These are phyloP conservation scores for Danio choprae DNA, from an alignment of 2,797 vertebrate genomes.

Conservation along the genomic window DNA sequence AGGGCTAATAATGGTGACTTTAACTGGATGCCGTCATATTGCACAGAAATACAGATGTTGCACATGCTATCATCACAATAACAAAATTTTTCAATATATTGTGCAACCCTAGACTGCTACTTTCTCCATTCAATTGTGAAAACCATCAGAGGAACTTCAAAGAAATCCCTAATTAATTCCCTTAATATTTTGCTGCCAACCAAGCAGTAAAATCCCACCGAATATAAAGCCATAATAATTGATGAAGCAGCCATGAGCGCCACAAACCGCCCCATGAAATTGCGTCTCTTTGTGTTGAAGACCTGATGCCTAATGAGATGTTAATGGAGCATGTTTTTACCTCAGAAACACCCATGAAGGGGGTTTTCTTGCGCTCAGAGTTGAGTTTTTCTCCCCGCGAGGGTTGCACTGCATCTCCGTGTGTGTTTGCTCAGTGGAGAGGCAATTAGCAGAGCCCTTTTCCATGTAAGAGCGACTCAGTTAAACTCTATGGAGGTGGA, in stretches of 20 bases:
- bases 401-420: slow-evolving; percentile 33
- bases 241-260: slow-evolving; percentile 12
- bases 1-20: no score
- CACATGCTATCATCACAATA: no score
- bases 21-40: no score
- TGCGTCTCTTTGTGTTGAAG: slow-evolving; percentile 34
- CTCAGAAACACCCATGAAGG: background rate
- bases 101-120: no score
- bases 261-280: slow-evolving; percentile 14
- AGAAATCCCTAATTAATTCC: background rate
- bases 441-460: slow-evolving; percentile 46
- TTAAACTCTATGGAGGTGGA: slow-evolving; percentile 18
- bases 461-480: background rate
- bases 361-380: slow-evolving; percentile 13
- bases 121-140: background rate
- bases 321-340: slow-evolving; percentile 44
- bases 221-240: background rate
- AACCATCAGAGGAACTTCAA: background rate
- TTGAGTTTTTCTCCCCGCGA: slow-evolving; percentile 33
- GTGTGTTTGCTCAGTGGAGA: slow-evolving; percentile 55
- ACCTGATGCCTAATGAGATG: slow-evolving; percentile 31
- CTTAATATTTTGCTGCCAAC: background rate
- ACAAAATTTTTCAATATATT: no score
- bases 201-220: background rate
- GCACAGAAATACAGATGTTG: no score